phyloP scores from a whole-genome alignment of 2,113 vertebrate species.

The Romanogobio albipinnatus region DNA sequence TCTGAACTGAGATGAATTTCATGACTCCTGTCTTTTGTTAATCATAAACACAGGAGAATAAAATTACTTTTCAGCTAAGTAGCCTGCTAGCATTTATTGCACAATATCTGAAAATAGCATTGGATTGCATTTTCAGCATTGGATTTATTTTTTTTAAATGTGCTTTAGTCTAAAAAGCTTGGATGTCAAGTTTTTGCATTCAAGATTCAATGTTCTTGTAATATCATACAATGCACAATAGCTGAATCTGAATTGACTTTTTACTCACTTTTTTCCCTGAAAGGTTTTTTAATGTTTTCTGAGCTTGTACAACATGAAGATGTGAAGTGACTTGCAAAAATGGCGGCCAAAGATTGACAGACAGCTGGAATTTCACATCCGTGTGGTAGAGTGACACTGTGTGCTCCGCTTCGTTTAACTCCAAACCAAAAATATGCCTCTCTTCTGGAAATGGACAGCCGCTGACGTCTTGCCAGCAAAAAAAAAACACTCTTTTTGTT shows the following conservation, averaged over 20 bases:
- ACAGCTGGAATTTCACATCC: conserved; percentile 42
- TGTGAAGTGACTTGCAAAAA: conserved; percentile 26
- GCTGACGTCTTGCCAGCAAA: not conserved
- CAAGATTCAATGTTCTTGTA: not conserved
- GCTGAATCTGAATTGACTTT: not conserved
- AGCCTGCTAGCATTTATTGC: not conserved
- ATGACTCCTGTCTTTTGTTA: not conserved
- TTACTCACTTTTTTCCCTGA: not conserved
- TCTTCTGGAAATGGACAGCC: conserved; percentile 16
- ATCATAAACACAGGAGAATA: not conserved
- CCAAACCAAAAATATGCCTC: conserved; percentile 3
- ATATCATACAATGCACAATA: not conserved
- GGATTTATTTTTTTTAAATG: not conserved
- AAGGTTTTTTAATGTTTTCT: not conserved
- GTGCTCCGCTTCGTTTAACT: conserved; percentile 15
- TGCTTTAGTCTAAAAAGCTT: not conserved
- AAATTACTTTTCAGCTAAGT: not conserved
- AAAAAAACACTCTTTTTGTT: not conserved
- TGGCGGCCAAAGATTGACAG: conserved; percentile 43
- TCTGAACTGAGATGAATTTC: not conserved
- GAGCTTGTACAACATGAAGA: not conserved
- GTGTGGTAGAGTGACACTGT: conserved; percentile 26
- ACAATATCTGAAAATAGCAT: not conserved
- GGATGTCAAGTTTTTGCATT: not conserved
- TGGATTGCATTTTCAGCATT: not conserved